These are phyloP conservation scores for Heliconius hewitsoni DNA, from an alignment of 1,140 invertebrate genomes.

Conservation along the genomic window DNA sequence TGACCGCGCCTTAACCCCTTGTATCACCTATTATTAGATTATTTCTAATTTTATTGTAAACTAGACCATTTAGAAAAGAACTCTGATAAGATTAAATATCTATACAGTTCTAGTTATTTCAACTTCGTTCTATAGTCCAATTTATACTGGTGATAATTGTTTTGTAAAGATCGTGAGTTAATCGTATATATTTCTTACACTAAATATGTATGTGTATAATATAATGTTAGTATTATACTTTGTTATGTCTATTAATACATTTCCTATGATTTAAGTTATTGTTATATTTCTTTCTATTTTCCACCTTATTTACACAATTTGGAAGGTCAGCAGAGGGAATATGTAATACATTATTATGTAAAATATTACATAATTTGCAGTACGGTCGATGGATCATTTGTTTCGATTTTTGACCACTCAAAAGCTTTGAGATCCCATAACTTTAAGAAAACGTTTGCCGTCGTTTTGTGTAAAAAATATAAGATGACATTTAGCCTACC, in stretches of 20 bases:
- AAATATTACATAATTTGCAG: too few relatives aligned
- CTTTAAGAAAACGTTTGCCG: too few relatives aligned
- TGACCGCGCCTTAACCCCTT: conserved; percentile 71
- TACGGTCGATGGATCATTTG: too few relatives aligned
- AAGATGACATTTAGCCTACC: too few relatives aligned
- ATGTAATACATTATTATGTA: too few relatives aligned
- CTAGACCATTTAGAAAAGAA: conserved; percentile 19
- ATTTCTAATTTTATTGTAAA: conserved; percentile 61
- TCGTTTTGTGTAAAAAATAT: too few relatives aligned
- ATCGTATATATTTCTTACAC: conserved; percentile 7
- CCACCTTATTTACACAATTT: too few relatives aligned
- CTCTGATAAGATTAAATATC: neutral
- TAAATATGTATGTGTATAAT: neutral
- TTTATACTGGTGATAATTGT: neutral
- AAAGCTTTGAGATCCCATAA: too few relatives aligned
- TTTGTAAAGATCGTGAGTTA: conserved; percentile 1
- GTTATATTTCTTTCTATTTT: too few relatives aligned
- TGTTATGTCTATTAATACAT: neutral
- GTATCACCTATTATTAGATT: conserved; percentile 69
- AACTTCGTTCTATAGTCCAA: neutral
- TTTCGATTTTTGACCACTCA: too few relatives aligned
- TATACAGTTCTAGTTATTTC: neutral
- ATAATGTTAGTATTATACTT: neutral
- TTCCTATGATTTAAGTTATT: neutral
- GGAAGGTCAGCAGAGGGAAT: too few relatives aligned